Base-by-base conservation (phyloP, 2,797 vertebrate species). In the Echiichthys vipera region DNA sequence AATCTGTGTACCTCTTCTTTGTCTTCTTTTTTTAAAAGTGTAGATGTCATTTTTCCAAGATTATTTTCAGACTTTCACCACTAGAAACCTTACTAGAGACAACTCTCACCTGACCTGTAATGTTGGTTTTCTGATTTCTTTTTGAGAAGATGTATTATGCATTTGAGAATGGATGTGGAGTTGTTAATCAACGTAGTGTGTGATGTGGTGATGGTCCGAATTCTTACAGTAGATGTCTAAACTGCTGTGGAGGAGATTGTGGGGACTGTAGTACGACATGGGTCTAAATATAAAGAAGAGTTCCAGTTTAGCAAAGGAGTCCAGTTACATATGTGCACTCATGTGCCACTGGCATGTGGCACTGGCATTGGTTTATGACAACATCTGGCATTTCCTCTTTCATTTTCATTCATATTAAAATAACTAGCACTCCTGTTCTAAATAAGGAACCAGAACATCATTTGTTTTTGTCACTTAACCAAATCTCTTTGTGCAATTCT, bases 241-340 rank as follows among this genome's bases (percentile, higher is more conserved):
- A 24, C 4, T 10, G 11, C 27, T 32, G 25, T 47, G 27, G 22
- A n/a, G 37, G 34, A 65, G 5, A 18, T 17, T 8, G 53, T 22
- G 15, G 45, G 51, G 78, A 43, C 58, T 69, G 58, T 58, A 40
- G 67, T 67, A 18, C 6, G 30, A 63, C 54, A 4, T 71, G 47
- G 5, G 32, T 66, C 86, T 88, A 88, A 77, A 84, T 85, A 84
- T 91, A 90, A 83, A 76, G 72, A 47, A 36, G 71, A 63, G 67
- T 20, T 10, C 51, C 37, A 50, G 34, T 59, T 77, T 53, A 40
- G 65, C 42, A 39, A 24, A 17, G 58, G 87, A 55, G 71, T 92
- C 78, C 75, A 69, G 68, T 89, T 89, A 77, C 87, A 63, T 58
- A 25, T 17, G 36, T 15, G 36, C 29, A 56, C 54, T 47, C n/a